Base-by-base conservation (phyloP, 2,797 vertebrate genomes). In the Halcyon leucocephala region DNA sequence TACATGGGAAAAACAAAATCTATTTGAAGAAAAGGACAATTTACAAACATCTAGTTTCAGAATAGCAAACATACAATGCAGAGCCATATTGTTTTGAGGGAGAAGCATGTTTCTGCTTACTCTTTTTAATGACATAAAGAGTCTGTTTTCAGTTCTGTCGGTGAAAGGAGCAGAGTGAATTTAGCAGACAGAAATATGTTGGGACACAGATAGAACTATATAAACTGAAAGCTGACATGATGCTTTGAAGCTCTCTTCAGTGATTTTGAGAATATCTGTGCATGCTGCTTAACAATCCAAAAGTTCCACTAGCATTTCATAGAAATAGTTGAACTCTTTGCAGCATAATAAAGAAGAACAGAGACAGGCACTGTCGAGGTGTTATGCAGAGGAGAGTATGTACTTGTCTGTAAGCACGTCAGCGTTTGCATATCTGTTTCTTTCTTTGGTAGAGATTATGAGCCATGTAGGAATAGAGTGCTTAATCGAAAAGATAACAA, bases 401-500 rank as follows among this genome's bases (percentile, higher is more conserved):
- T 14, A 29, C 31, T 62, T 71, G 12, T 66, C 6, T 31, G 42
- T 14, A 62, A 60, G 35, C 35, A 64, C 0, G 3, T 35, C 39
- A 60, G 71, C 44, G 35, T 73, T 80, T 86, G 20, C 29, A 57
- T 28, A 19, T 1, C 1, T 37, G 26, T 51, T 87, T 94, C 65
- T 94, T 65, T 89, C 72, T 85, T 60, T 3, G 0, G 17, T 79
- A 72, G 81, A 83, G 81, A 66, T 67, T 85, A 54, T 12, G 65
- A 94, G 77, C 88, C 2, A 9, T 71, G 66, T 37, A 94, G 76
- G 86, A 96, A 44, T 14, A 90, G 58, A 90, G 74, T 82, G 94
- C 95, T 93, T 95, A 96, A 97, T 90, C 90, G 90, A 88, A 97
- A 97, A 94, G 96, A 98, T 98, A 98, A 98, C 81, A 97, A 98